Evolutionary conservation across 2,888 invertebrate species (phyloP), one percentile per base, ranked within the genome.

Genomic region (Drosophila kanekoi): DNA sequence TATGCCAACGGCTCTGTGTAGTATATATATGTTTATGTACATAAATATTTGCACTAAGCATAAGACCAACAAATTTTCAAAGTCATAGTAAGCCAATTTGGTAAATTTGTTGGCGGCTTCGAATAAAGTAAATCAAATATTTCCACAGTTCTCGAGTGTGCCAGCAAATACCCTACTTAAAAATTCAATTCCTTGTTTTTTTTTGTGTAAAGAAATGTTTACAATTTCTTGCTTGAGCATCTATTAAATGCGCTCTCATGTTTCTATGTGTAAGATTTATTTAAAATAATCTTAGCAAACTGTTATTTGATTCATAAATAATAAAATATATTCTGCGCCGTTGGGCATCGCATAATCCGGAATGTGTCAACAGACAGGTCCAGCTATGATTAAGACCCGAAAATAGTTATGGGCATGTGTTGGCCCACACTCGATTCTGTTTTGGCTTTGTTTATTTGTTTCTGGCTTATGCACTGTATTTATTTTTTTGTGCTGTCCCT

Each of bases 71-170:
- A 41, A 53, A 60, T 70, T 69, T 57, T 44, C 52, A 59, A 61
- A 77, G 57, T 72, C 72, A 52, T 35, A 77, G 65, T 61, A 72
- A 77, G 67, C 67, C 77, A 72, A 62, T 72, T 75, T 75, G 56
- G 41, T 59, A 57, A 77, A 63, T 62, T 63, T 41, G 71, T 32
- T 52, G 38, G 14, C 40, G 38, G 67, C 28, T 48, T 54, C 23
- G 47, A 63, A 32, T 33, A 11, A 16, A 18, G 52, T 41, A 45
- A 57, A 41, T 37, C 33, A 38, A 45, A 51, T 57, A 56, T 49
- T 52, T 65, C 40, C 23, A 35, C 48, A 33, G 40, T 14, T 18
- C 45, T 32, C 18, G n/a, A 18, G 33, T 33, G 32, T 49, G 44
- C 20, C 43, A 14, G 18, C 44, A 38, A n/a, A 66, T 28, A 28